Evolutionary conservation across 2,888 invertebrate genomes (phyloP).

Genomic region (Andrena camellia): DNA sequence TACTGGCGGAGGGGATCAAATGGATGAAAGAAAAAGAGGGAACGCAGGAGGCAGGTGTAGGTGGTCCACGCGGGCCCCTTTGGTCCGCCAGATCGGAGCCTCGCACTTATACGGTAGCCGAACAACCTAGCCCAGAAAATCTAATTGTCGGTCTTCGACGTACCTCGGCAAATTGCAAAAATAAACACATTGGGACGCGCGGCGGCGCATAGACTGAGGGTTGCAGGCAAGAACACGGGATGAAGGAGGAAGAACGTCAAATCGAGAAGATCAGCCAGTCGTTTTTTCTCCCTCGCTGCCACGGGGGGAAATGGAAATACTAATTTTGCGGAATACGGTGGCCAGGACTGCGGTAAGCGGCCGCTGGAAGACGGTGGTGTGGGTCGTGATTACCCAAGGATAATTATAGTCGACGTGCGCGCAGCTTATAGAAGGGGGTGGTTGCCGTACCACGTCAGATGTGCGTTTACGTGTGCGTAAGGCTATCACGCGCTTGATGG

Average conservation of each 20-base stretch:
- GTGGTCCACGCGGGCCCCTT: slow-evolving; percentile 77
- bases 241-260: slow-evolving; percentile 58
- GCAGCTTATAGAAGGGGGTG: slow-evolving; percentile 71
- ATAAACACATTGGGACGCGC: slow-evolving; percentile 81
- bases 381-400: slow-evolving; percentile 84
- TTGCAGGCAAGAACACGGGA: slow-evolving; percentile 51
- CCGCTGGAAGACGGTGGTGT: slow-evolving; percentile 80
- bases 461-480: slow-evolving; percentile 71
- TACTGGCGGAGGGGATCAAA: slow-evolving; percentile 48
- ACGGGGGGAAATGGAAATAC: slow-evolving; percentile 84
- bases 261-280: slow-evolving; percentile 68
- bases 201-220: slow-evolving; percentile 72
- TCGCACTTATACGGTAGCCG: slow-evolving; percentile 84
- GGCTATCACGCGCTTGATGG: slow-evolving; percentile 68
- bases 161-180: slow-evolving; percentile 82
- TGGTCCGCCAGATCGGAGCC: slow-evolving; percentile 57
- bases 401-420: slow-evolving; percentile 84
- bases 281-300: slow-evolving; percentile 65
- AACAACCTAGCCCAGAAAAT: slow-evolving; percentile 80
- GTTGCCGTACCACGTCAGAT: slow-evolving; percentile 62
- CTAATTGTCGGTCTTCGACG: slow-evolving; percentile 83
- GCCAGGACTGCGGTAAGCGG: slow-evolving; percentile 84
- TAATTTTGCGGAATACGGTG: slow-evolving; percentile 85
- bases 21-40: slow-evolving; percentile 67
- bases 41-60: slow-evolving; percentile 83